These are phyloP conservation scores for Lacerta viridis DNA, from an alignment of 2,797 vertebrate genomes.

Conservation along the genomic window DNA sequence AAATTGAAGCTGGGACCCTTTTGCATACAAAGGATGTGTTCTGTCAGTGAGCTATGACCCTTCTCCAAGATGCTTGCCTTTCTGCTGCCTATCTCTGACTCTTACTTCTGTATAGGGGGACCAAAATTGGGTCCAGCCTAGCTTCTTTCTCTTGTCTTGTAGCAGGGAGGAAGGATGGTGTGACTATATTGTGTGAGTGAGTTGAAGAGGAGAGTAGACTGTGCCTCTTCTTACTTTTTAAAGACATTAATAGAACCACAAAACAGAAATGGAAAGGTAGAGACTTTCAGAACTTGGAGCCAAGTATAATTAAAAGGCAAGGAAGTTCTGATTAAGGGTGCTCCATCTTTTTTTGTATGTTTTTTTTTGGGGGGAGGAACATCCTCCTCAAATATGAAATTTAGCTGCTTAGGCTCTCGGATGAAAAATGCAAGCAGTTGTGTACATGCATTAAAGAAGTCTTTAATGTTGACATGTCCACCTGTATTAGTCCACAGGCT, in stretches of 20 bases:
- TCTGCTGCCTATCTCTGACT: neutral
- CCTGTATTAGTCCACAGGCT: slow-evolving; percentile 70
- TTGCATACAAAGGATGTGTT: neutral
- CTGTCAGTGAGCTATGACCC: neutral
- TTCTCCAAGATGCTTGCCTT: neutral
- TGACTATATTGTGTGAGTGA: neutral
- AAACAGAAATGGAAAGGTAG: slow-evolving; percentile 76
- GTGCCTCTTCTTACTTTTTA: slow-evolving; percentile 61
- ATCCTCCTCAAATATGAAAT: slow-evolving; percentile 70
- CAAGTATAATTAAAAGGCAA: slow-evolving; percentile 80
- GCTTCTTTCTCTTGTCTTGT: neutral
- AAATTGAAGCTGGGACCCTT: neutral
- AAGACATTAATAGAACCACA: slow-evolving; percentile 69
- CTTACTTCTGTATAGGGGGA: neutral
- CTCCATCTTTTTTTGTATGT: slow-evolving; percentile 57
- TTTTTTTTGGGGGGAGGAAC: slow-evolving; percentile 7
- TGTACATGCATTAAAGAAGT: slow-evolving; percentile 67
- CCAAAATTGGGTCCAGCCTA: neutral
- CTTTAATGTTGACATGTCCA: slow-evolving; percentile 71
- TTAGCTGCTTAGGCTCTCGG: slow-evolving; percentile 71
- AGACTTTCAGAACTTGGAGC: slow-evolving; percentile 73
- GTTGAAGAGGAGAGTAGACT: neutral
- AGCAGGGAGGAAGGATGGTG: neutral
- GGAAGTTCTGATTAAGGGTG: slow-evolving; percentile 72
- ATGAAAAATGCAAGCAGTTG: slow-evolving; percentile 73